Percentiles rank a stretch among this genome's conserved stretches.
phyloP scores from a whole-genome alignment of 2,797 vertebrate species.

The Aeoliscus strigatus region DNA sequence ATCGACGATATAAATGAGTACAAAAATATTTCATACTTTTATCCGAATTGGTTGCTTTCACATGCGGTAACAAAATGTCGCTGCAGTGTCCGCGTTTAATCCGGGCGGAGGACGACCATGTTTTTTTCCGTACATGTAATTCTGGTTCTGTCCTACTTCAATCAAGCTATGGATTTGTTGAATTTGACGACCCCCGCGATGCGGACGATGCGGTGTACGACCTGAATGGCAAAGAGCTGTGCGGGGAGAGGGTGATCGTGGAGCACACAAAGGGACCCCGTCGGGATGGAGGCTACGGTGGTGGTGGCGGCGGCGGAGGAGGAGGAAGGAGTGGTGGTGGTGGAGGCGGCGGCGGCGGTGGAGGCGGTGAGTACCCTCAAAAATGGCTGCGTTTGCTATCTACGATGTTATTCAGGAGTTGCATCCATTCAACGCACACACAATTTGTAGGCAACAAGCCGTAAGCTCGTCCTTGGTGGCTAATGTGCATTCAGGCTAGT shows the following conservation, averaged over 20 bases:
- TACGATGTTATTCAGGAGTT: conserved; percentile 25
- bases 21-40: no score
- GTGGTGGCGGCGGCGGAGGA: conserved; percentile 1
- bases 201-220: conserved; percentile 96
- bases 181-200: conserved; percentile 94
- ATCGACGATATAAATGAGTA: no score
- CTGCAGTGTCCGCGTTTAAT: no score
- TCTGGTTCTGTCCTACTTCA: background rate
- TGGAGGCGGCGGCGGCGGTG: conserved; percentile 17
- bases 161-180: conserved; percentile 91
- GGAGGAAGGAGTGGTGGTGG: conserved; percentile 6
- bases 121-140: background rate
- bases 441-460: conserved; percentile 17
- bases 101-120: no score
- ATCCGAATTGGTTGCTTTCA: no score
- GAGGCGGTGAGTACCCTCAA: conserved; percentile 83
- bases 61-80: background rate
- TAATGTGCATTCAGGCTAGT: conserved; percentile 49
- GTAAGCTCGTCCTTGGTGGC: conserved; percentile 63
- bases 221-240: conserved; percentile 94
- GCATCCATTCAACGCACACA: conserved; percentile 26
- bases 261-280: conserved; percentile 94
- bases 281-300: conserved; percentile 84
- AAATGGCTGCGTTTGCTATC: background rate
- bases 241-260: conserved; percentile 93